Percentiles rank a stretch among this genome's conserved stretches.
Conservation (phyloP, 2,113 vertebrate genomes). For the Scomber japonicus region DNA sequence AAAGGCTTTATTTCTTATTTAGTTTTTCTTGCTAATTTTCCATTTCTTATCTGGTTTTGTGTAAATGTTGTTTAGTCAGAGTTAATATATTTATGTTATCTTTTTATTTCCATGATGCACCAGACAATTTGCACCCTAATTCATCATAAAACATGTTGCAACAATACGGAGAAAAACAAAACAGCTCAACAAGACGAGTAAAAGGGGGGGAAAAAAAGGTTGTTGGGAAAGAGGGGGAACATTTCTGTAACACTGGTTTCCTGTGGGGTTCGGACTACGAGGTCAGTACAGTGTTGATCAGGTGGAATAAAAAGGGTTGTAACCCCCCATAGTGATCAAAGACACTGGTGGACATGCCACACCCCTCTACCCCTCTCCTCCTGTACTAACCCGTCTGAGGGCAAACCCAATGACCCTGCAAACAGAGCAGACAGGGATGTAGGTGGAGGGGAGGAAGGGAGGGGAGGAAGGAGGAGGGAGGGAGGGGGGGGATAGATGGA, state of each 20-base stretch:
- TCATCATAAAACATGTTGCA: too few species aligned
- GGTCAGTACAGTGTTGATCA: constrained; percentile 70
- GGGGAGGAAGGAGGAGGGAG: not conserved
- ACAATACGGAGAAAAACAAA: too few species aligned
- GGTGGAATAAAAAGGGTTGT: constrained; percentile 72
- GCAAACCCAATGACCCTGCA: constrained; percentile 75
- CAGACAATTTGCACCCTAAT: too few species aligned
- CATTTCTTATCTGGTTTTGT: too few species aligned
- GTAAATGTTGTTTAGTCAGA: too few species aligned
- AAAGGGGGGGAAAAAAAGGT: not conserved
- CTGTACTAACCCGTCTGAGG: constrained; percentile 41
- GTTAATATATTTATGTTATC: too few species aligned
- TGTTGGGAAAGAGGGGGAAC: not conserved
- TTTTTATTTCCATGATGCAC: too few species aligned
- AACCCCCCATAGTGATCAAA: constrained; percentile 70
- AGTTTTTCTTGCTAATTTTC: too few species aligned
- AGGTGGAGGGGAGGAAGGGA: not conserved
- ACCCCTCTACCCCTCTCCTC: constrained; percentile 50
- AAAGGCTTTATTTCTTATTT: too few species aligned
- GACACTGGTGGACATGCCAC: constrained; percentile 50
- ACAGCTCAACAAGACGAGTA: too few species aligned
- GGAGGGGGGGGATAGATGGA: not conserved
- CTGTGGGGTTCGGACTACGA: constrained; percentile 38
- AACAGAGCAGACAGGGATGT: constrained; percentile 8
- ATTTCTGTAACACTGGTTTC: not conserved